Evolutionary conservation across 1,140 invertebrate species (phyloP), one percentile per base, ranked within the genome.

Genomic region (Brachionus paranguensis): DNA sequence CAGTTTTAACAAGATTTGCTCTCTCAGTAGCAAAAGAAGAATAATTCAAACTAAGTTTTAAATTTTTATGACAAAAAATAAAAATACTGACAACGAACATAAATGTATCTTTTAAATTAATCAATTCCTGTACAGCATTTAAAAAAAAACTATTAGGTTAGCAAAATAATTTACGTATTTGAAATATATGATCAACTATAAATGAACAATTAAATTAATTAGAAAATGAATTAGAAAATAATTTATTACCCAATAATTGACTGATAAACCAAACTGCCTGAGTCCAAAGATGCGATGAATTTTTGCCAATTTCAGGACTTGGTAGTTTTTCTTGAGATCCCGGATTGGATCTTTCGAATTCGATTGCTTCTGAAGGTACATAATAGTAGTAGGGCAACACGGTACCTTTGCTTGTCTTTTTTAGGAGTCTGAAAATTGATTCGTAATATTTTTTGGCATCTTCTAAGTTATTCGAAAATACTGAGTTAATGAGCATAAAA

Each of bases 251-350:
- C 27, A 99, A 89, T 37, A 99, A 89, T 88, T 97, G 94, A 3
- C 95, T 93, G 86, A 99, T 95, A 74, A 99, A 92, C 88, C 96
- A 97, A 89, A 99, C 91, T 0, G 96, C 93, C 90, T 99, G 96
- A 85, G 95, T 96, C 95, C 95, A 96, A 14, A 94, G 87, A 87
- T 92, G 78, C 14, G n/a, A 45, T 8, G 78, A 81, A 70, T 87
- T 88, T 33, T 89, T 89, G 1, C 91, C 90, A 92, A 93, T 92
- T 37, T 90, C 90, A 85, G 85, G 85, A 78, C 92, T 93, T 1
- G 93, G 89, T 64, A 92, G 79, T 86, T 93, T 91, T 3, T 91
- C 88, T 50, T 93, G 92, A 68, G 91, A 92, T 60, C 94, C 93
- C 3, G 94, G 94, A 27, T 93, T 91, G 64, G 85, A 89, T 85